These are phyloP conservation scores for Poecilobothrus nobilitatus DNA, from an alignment of 2,888 invertebrate species.

Conservation along the genomic window DNA sequence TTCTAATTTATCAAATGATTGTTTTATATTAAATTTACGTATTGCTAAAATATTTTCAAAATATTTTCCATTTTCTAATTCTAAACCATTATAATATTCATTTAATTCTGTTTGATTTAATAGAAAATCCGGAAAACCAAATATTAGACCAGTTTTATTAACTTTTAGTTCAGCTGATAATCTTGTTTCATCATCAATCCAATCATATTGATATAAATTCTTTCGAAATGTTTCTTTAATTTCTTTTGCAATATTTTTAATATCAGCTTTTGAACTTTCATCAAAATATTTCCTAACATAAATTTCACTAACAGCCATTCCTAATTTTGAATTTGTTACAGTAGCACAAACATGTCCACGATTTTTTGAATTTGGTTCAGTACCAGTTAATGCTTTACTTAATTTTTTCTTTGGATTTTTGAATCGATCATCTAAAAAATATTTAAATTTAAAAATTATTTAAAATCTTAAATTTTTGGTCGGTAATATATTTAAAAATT, in stretches of 20 bases:
- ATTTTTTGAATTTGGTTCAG: conserved; percentile 66
- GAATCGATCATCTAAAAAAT: conserved; percentile 22
- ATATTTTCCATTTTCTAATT: conserved; percentile 59
- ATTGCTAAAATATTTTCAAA: conserved; percentile 75
- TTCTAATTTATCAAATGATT: conserved; percentile 55
- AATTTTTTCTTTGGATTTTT: conserved; percentile 22
- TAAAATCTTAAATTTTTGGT: too few relatives aligned
- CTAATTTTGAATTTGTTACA: conserved; percentile 74
- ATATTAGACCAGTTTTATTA: conserved; percentile 84
- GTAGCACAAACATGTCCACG: conserved; percentile 82
- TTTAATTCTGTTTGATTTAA: conserved; percentile 67
- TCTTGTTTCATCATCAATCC: conserved; percentile 88
- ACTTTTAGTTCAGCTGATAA: conserved; percentile 76
- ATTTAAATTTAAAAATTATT: too few relatives aligned
- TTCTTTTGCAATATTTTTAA: conserved; percentile 80
- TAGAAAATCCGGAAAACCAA: conserved; percentile 88
- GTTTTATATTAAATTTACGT: conserved; percentile 59
- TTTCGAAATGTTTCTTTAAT: conserved; percentile 74
- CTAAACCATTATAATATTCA: conserved; percentile 67
- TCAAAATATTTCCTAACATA: conserved; percentile 49
- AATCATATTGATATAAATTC: conserved; percentile 69
- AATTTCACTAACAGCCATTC: conserved; percentile 51
- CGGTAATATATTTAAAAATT: too few relatives aligned
- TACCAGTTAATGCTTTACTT: conserved; percentile 72
- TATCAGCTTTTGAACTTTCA: conserved; percentile 52